These are phyloP conservation scores for Thymallus thymallus DNA, from an alignment of 2,113 vertebrate genomes.

Conservation along the genomic window DNA sequence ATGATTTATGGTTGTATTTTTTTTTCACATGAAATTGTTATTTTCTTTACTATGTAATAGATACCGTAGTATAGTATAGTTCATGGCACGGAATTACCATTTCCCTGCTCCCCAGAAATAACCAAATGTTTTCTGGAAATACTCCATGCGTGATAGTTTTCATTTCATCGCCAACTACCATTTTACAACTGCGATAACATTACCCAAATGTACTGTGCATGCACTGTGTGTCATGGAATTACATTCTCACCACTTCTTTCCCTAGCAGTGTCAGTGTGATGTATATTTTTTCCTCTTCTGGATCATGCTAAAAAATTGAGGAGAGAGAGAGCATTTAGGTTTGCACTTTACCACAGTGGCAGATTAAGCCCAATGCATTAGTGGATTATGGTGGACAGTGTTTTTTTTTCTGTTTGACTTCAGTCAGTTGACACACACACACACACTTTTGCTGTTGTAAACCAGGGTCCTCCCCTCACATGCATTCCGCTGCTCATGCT, in stretches of 20 bases:
- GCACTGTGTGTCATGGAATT: background rate
- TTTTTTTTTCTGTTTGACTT: conserved; percentile 39
- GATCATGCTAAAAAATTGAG: conserved; percentile 43
- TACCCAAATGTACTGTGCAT: background rate
- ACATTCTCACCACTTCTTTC: background rate
- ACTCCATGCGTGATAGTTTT: conserved; percentile 35
- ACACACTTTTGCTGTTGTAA: background rate
- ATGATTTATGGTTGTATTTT: conserved; percentile 30
- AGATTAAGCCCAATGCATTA: conserved; percentile 72
- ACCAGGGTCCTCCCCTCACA: background rate
- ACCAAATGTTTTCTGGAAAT: conserved; percentile 5
- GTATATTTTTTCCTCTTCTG: conserved; percentile 20
- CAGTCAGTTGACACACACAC: conserved; percentile 12
- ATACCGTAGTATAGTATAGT: background rate
- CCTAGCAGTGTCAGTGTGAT: background rate
- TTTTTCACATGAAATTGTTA: background rate
- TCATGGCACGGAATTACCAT: background rate
- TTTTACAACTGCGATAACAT: background rate
- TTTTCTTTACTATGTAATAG: background rate
- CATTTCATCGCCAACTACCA: conserved; percentile 1
- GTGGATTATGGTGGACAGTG: conserved; percentile 67
- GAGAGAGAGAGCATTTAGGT: conserved; percentile 57
- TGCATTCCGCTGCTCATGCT: conserved; percentile 10
- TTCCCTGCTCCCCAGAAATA: background rate
- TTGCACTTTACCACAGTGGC: conserved; percentile 60